These are phyloP conservation scores for Muschampia plurimacula DNA, from an alignment of 2,888 invertebrate genomes.

Conservation along the genomic window DNA sequence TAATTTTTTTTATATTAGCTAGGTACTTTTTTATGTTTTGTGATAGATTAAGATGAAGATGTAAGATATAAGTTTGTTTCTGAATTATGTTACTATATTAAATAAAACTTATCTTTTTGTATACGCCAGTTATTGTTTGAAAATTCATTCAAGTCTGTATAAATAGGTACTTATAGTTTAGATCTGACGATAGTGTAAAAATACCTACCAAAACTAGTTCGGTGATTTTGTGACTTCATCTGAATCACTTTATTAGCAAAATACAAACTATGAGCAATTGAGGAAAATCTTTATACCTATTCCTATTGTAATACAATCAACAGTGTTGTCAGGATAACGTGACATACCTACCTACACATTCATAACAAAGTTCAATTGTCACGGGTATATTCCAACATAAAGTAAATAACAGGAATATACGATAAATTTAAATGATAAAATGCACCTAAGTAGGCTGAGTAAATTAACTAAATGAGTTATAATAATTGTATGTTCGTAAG, in stretches of 20 bases:
- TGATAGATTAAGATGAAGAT: too few species aligned
- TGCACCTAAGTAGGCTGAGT: background rate
- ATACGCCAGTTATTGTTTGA: too few species aligned
- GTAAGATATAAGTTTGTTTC: too few species aligned
- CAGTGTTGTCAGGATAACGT: background rate
- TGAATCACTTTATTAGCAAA: background rate
- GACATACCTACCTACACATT: background rate
- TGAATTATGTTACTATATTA: too few species aligned
- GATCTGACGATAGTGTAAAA: too few species aligned
- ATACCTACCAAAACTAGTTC: too few species aligned
- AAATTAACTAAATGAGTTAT: background rate
- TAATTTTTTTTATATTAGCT: too few species aligned
- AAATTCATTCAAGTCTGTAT: too few species aligned
- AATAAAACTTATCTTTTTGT: too few species aligned
- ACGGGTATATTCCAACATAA: constrained; percentile 7
- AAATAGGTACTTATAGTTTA: too few species aligned
- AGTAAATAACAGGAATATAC: background rate
- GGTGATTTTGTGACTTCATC: too few species aligned
- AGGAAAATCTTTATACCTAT: background rate
- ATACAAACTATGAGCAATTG: background rate
- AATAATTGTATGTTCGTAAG: background rate
- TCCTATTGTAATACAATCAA: background rate
- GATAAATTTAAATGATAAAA: background rate
- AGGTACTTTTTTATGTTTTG: too few species aligned
- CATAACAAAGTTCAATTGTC: constrained; percentile 5